Evolutionary conservation across 2,888 invertebrate species (phyloP), one percentile per base, ranked within the genome.

Genomic region (Nyleta sp.): DNA sequence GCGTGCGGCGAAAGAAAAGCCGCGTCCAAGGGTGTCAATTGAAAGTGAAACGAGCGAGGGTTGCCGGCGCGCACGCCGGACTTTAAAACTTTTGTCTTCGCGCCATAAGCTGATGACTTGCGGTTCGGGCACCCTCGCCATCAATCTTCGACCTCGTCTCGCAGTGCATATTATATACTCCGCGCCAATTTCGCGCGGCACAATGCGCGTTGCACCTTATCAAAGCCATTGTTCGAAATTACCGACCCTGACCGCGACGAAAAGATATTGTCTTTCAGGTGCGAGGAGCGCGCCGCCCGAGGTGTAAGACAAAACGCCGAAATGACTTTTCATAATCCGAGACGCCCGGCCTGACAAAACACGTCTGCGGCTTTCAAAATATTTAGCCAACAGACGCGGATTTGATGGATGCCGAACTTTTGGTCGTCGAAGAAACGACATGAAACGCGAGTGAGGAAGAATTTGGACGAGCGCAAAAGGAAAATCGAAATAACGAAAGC

Each of bases 51-150:
- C 28, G n/a, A 57, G 28, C 35, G 55, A 70, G 78, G 55, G 59
- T 62, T 52, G 72, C n/a, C n/a, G n/a, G n/a, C 38, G 35, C 50
- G 50, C 17, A 44, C 60, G 72, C 65, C 74, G 76, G 79, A 84
- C 79, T 85, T 77, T 85, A 78, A 81, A 84, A 84, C 82, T 84
- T 83, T 82, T 80, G 78, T 85, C 81, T 70, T 80, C 74, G 59
- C 72, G 79, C 77, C 42, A 48, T 38, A 62, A 70, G 80, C 78
- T 82, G 83, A 85, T 85, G 86, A 86, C 84, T 85, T 60, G 80
- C 83, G 64, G 68, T 42, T 65, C 44, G 10, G 57, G 78, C 38
- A 13, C 38, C 38, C 38, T 13, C 38, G 38, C 1, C 38, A 38
- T 38, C 38, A 38, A 38, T 38, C 38, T 38, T 38, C 38, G 38